phyloP scores from a whole-genome alignment of 2,797 vertebrate genomes.

The Fundulus diaphanus region DNA sequence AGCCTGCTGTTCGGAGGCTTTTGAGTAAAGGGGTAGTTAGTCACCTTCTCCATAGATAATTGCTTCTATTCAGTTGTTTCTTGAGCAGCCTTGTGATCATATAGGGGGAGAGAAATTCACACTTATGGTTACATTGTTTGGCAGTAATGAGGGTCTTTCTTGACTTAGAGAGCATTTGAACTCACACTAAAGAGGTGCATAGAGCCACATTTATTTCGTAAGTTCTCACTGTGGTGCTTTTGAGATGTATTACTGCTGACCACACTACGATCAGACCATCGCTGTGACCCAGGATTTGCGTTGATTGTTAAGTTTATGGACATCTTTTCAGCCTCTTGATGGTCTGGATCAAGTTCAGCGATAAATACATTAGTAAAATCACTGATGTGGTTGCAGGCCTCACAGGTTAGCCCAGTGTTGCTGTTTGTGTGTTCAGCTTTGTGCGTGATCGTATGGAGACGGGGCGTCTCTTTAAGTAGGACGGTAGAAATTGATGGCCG shows the following conservation, averaged over 20 bases:
- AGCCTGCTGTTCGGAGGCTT: slow-evolving; percentile 49
- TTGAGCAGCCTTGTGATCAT: slow-evolving; percentile 57
- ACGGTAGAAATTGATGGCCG: slow-evolving; percentile 85
- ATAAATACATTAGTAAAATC: slow-evolving; percentile 41
- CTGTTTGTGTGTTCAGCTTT: slow-evolving; percentile 34
- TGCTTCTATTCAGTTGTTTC: slow-evolving; percentile 63
- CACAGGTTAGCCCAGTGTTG: slow-evolving; percentile 37
- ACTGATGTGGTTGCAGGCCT: slow-evolving; percentile 1
- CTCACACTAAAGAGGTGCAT: slow-evolving; percentile 39
- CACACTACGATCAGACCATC: background rate
- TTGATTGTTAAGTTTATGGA: slow-evolving; percentile 1
- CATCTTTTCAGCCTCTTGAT: slow-evolving; percentile 1
- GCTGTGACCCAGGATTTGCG: slow-evolving; percentile 19
- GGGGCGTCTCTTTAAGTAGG: slow-evolving; percentile 79
- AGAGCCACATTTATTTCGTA: slow-evolving; percentile 43
- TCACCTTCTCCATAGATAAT: slow-evolving; percentile 69
- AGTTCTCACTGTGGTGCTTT: slow-evolving; percentile 21
- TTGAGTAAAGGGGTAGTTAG: slow-evolving; percentile 60
- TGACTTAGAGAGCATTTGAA: slow-evolving; percentile 48
- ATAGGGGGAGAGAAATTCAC: slow-evolving; percentile 49
- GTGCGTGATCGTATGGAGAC: slow-evolving; percentile 46
- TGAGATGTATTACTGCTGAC: slow-evolving; percentile 35
- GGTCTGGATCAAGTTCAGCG: slow-evolving; percentile 22
- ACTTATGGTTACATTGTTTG: slow-evolving; percentile 61
- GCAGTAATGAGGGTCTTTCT: slow-evolving; percentile 66